These are phyloP conservation scores for Phoebastria nigripes DNA, from an alignment of 2,797 vertebrate species.

Conservation along the genomic window DNA sequence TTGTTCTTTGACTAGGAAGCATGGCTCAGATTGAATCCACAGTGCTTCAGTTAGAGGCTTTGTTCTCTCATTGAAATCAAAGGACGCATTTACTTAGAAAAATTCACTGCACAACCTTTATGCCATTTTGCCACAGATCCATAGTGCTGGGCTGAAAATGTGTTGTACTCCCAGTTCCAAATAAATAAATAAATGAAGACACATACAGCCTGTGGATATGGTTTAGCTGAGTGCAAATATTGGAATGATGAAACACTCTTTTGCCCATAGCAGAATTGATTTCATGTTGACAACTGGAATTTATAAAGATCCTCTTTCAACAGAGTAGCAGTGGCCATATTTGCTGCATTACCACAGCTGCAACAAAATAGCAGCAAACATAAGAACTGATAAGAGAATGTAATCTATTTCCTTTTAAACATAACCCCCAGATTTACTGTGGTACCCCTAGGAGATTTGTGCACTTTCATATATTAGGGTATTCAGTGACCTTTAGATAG, in stretches of 20 bases:
- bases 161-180: conserved; percentile 19
- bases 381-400: background rate
- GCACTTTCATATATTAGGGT: background rate
- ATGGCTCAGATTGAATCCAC: conserved; percentile 12
- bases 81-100: conserved; percentile 24
- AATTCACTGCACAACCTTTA: conserved; percentile 36
- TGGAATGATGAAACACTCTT: conserved; percentile 53
- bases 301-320: conserved; percentile 44
- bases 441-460: background rate
- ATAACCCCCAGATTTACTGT: background rate
- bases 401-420: background rate
- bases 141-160: conserved; percentile 22
- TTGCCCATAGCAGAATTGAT: conserved; percentile 55
- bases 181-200: conserved; percentile 65
- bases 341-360: background rate
- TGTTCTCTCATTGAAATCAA: conserved; percentile 35
- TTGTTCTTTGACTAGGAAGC: conserved; percentile 53
- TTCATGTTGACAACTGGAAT: conserved; percentile 61
- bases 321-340: conserved; percentile 8
- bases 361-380: background rate
- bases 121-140: conserved; percentile 41
- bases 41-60: background rate
- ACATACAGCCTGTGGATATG: conserved; percentile 38
- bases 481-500: background rate
- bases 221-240: conserved; percentile 64